Evolutionary conservation across 2,113 vertebrate species (phyloP), one percentile per base, ranked within the genome.

Genomic region (Erinaceus europaeus): DNA sequence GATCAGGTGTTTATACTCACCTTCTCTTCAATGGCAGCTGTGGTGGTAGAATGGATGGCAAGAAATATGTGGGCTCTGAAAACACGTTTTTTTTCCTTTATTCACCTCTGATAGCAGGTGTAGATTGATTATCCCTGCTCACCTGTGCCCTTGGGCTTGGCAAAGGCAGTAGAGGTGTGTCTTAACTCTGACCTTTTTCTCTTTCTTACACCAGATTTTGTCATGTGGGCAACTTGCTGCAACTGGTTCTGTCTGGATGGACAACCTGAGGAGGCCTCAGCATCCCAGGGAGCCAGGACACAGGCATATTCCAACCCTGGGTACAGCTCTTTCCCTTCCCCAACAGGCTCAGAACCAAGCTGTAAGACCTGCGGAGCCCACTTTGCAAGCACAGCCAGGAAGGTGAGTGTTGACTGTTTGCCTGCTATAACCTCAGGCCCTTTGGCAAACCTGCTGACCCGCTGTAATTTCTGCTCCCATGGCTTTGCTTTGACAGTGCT

Each of bases 141-240:
- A 32, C 29, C 13, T n/a, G 36, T 29, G 36, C 42, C 36, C 20
- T 71, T 2, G 3, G 76, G 40, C 46, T 38, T 53, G 18, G 50
- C 68, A 40, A 25, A 3, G 10, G 2, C 15, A 20, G 7, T 36
- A 21, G n/a, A 42, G 2, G 29, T 25, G 5, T 84, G 29, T 85
- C 38, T 83, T 48, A 52, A 68, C 32, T 59, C 65, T 91, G 52
- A 84, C 68, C 15, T 57, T 50, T 84, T 46, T 34, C n/a, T 15
- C 65, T 85, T 13, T 59, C 32, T 88, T 27, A 44, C 48, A 62
- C 62, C 95, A 97, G 97, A 91, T 94, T 91, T 73, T 90, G 97
- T 92, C 90, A 99, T 99, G 99, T 99, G 98, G 97, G 97, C 98
- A 14, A 97, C 98, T 90, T 99, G 98, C 94, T 99, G 98, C 92